Evolutionary conservation across 2,888 invertebrate genomes (phyloP).

Genomic region (Cephus sareptanus): DNA sequence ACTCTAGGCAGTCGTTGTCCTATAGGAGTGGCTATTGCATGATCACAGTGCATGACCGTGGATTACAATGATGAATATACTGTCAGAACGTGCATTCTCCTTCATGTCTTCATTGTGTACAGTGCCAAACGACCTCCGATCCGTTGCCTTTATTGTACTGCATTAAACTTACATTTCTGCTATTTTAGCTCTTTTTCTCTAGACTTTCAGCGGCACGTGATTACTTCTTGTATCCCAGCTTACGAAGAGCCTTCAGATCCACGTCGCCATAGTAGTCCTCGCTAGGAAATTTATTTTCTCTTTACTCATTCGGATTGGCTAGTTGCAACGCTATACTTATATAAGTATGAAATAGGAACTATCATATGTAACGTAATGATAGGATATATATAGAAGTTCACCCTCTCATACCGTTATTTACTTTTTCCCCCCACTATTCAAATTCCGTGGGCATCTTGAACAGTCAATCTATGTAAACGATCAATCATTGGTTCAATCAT

Average conservation of each 20-base stretch:
- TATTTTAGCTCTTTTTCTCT: neutral
- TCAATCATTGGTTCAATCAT: neutral
- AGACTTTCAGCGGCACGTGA: neutral
- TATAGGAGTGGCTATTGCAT: constrained; percentile 20
- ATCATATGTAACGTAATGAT: neutral
- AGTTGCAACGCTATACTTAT: neutral
- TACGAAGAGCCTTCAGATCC: constrained; percentile 88
- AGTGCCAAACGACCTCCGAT: neutral
- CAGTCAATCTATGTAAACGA: neutral
- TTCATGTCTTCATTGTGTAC: neutral
- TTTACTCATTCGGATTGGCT: neutral
- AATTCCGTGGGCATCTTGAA: neutral
- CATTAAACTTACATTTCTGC: neutral
- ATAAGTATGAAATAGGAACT: neutral
- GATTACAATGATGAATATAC: constrained; percentile 9
- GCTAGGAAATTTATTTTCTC: constrained; percentile 66
- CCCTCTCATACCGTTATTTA: neutral
- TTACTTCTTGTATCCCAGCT: constrained; percentile 77
- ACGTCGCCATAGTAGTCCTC: constrained; percentile 94
- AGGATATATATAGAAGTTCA: neutral
- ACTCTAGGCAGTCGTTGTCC: neutral
- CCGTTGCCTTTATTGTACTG: neutral
- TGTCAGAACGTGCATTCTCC: constrained; percentile 8
- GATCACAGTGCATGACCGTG: constrained; percentile 32
- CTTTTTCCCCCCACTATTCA: neutral